Base-by-base conservation (phyloP, 2,113 vertebrate species). In the Cephalopterus ornatus region DNA sequence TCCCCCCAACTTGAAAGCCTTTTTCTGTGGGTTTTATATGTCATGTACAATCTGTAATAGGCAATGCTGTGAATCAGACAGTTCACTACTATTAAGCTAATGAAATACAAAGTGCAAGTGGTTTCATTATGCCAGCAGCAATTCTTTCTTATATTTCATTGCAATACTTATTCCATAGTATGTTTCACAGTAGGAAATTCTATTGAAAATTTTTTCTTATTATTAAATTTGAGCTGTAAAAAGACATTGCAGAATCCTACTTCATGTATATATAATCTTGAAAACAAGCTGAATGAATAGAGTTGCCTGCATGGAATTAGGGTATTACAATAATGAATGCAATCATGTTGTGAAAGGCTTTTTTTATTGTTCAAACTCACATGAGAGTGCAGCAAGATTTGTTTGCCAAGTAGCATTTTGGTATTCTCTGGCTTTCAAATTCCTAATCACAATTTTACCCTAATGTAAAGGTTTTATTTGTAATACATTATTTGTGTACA, bases 51-150 rank as follows among this genome's bases (percentile, higher is more conserved):
- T 77, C 78, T 8, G 0, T 84, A 84, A 88, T 42, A 71, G 49
- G 49, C 41, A 91, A 41, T 76, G 46, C 37, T 83, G 47, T 55
- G 68, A 96, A 94, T 78, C 82, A 93, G 89, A 90, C 50, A 83
- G 85, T 83, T 96, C 71, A 77, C 92, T 88, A 82, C 83, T 84
- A 94, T 93, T 91, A 95, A 84, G 79, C 65, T 92, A 93, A 96
- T 95, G 88, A 94, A 93, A 93, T 80, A 93, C 88, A 75, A 94
- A 94, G 65, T 90, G 42, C 81, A 90, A 94, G 82, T 88, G 68
- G 72, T 84, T 94, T 86, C 56, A 84, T 93, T 97, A 84, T 88
- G 75, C 79, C 88, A 96, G 73, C 59, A 94, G 92, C 85, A 80
- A 92, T 80, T 81, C 39, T 85, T 93, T 88, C 61, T 81, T 94